Evolutionary conservation across 2,888 invertebrate species (phyloP).

Genomic region (Pristionchus arcanus): DNA sequence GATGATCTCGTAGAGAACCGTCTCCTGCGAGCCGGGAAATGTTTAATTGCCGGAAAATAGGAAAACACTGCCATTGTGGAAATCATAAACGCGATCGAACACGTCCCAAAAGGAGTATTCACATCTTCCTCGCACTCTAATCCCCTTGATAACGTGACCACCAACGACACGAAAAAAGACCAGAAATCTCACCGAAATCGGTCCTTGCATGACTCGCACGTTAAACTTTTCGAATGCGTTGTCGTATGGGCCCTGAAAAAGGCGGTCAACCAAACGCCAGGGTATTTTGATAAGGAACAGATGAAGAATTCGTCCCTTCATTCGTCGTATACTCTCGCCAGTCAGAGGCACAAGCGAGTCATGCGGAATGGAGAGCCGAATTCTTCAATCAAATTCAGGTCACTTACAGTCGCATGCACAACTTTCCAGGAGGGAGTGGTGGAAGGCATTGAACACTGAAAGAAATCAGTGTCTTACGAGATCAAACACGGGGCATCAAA

Average conservation of each 20-base stretch:
- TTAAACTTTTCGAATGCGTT: background rate
- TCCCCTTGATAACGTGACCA: background rate
- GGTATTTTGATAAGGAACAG: too few species aligned
- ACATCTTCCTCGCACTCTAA: background rate
- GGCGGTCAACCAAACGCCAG: too few species aligned
- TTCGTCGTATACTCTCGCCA: too few species aligned
- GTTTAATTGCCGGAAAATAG: background rate
- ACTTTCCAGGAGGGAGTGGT: background rate
- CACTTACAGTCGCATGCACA: background rate
- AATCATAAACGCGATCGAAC: background rate
- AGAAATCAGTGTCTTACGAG: background rate
- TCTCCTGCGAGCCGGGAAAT: background rate
- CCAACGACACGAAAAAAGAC: background rate
- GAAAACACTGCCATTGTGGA: background rate
- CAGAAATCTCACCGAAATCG: background rate
- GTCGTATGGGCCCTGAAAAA: background rate
- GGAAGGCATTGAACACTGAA: background rate
- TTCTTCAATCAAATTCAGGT: too few species aligned
- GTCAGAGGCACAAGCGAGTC: too few species aligned
- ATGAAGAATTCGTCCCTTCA: too few species aligned
- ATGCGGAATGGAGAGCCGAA: background rate
- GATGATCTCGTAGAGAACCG: background rate
- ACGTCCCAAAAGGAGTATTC: background rate
- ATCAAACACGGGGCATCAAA: background rate
- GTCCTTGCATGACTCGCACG: background rate